Evolutionary conservation across 2,797 vertebrate species (phyloP).

Genomic region (Caiman crocodilus): DNA sequence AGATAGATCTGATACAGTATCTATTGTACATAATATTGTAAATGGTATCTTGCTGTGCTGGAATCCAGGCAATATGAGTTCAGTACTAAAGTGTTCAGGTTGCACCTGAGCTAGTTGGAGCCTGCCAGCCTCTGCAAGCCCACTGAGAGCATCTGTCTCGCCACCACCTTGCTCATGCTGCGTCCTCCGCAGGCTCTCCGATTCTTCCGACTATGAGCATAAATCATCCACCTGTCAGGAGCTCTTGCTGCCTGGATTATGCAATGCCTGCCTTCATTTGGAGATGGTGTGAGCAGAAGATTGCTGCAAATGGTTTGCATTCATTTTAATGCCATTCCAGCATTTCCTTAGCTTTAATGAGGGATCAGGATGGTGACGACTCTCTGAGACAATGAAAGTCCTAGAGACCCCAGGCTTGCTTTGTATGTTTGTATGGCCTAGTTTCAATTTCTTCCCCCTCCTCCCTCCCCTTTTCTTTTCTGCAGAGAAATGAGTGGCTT

Average conservation of each 20-base stretch:
- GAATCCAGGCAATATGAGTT: conserved; percentile 81
- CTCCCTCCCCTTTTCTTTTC: not conserved
- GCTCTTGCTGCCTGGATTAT: conserved; percentile 86
- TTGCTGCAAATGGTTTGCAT: conserved; percentile 82
- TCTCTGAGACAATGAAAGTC: conserved; percentile 79
- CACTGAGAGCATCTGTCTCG: conserved; percentile 89
- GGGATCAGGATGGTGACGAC: conserved; percentile 78
- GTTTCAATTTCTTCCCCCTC: not conserved
- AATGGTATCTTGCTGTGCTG: conserved; percentile 78
- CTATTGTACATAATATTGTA: conserved; percentile 77
- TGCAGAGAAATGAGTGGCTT: conserved; percentile 67
- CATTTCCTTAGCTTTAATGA: conserved; percentile 83
- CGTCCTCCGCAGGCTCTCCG: conserved; percentile 84
- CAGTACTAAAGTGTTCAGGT: conserved; percentile 81
- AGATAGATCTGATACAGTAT: conserved; percentile 66
- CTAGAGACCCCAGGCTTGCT: conserved; percentile 70
- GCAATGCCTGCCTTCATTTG: conserved; percentile 89
- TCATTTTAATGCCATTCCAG: conserved; percentile 82
- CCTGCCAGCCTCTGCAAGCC: conserved; percentile 86
- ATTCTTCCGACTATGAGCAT: conserved; percentile 89
- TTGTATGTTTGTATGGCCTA: conserved; percentile 60
- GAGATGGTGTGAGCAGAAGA: conserved; percentile 81
- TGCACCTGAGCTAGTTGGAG: conserved; percentile 85
- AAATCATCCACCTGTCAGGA: conserved; percentile 93
- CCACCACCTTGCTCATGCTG: conserved; percentile 84